Percentiles rank a stretch among this genome's conserved stretches.
phyloP scores from a whole-genome alignment of 92 coral and sea anemone genomes.

The Phymanthus crucifer region DNA sequence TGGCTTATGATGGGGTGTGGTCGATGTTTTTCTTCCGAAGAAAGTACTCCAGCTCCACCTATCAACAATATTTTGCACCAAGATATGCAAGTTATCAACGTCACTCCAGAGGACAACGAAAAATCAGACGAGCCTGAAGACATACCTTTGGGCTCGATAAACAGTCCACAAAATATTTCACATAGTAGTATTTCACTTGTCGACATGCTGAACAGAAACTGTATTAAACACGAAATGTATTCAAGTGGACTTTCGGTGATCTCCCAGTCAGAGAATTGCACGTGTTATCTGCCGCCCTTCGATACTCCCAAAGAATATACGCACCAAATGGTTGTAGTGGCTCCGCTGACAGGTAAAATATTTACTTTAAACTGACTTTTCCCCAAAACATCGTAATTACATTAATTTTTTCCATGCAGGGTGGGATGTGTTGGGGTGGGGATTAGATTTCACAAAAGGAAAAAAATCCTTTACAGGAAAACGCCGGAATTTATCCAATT shows the following conservation, averaged over 20 bases:
- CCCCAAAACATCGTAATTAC: background rate
- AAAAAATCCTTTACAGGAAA: too few relatives aligned
- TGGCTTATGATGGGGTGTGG: slow-evolving; percentile 80
- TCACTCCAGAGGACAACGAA: slow-evolving; percentile 18
- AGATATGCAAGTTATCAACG: slow-evolving; percentile 29
- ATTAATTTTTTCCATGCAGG: background rate
- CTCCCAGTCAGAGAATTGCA: slow-evolving; percentile 25
- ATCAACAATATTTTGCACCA: slow-evolving; percentile 49
- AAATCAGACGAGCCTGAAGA: background rate
- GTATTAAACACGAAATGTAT: slow-evolving; percentile 13
- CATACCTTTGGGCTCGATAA: slow-evolving; percentile 3
- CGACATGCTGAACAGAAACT: slow-evolving; percentile 23
- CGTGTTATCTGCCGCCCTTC: slow-evolving; percentile 50
- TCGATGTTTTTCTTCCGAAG: slow-evolving; percentile 61
- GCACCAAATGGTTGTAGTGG: slow-evolving; percentile 86
- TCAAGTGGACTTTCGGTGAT: slow-evolving; percentile 34
- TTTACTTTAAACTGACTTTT: background rate
- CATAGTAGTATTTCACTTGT: slow-evolving; percentile 20
- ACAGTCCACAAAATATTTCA: background rate
- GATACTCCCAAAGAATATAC: slow-evolving; percentile 62
- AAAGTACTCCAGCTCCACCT: slow-evolving; percentile 45
- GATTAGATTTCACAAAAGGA: too few relatives aligned
- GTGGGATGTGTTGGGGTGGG: too few relatives aligned
- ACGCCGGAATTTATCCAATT: too few relatives aligned
- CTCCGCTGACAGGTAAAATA: slow-evolving; percentile 71